Evolutionary conservation across 2,797 vertebrate species (phyloP).

Genomic region (Danio tinwini): DNA sequence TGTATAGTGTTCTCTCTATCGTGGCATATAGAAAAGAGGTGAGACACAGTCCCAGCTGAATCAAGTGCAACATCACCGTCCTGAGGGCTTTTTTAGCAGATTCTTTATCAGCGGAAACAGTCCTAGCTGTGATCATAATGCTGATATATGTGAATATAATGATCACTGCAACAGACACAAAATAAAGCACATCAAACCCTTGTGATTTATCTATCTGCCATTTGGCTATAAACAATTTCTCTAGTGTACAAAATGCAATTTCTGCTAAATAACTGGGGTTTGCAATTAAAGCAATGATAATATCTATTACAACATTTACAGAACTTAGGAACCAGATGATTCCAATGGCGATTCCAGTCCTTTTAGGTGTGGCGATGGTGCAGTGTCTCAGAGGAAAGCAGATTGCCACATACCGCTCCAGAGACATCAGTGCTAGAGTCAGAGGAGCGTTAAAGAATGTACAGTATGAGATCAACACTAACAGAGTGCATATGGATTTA

Average conservation of each 20-base stretch:
- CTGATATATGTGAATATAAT: slow-evolving; percentile 59
- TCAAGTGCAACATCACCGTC: slow-evolving; percentile 9
- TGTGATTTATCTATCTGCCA: slow-evolving; percentile 44
- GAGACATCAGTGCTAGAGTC: slow-evolving; percentile 72
- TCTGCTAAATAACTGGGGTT: slow-evolving; percentile 31
- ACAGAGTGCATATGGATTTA: slow-evolving; percentile 58
- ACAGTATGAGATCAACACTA: slow-evolving; percentile 40
- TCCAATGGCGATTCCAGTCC: slow-evolving; percentile 39
- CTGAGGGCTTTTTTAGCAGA: slow-evolving; percentile 41
- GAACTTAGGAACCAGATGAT: slow-evolving; percentile 52
- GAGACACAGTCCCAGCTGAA: slow-evolving; percentile 53
- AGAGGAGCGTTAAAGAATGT: slow-evolving; percentile 62
- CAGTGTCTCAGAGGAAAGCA: slow-evolving; percentile 69
- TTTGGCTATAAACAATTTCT: slow-evolving; percentile 43
- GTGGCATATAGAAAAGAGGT: slow-evolving; percentile 53
- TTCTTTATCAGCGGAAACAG: slow-evolving; percentile 54
- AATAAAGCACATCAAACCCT: slow-evolving; percentile 50
- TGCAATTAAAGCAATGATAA: slow-evolving; percentile 16
- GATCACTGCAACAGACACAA: slow-evolving; percentile 49
- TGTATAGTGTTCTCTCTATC: slow-evolving; percentile 2
- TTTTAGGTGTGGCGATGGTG: slow-evolving; percentile 39
- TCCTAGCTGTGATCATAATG: slow-evolving; percentile 57
- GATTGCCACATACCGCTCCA: slow-evolving; percentile 74
- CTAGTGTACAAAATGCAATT: slow-evolving; percentile 42
- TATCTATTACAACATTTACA: slow-evolving; percentile 38